Conservation (phyloP, 1,140 invertebrate genomes). For the Hyles euphorbiae region DNA sequence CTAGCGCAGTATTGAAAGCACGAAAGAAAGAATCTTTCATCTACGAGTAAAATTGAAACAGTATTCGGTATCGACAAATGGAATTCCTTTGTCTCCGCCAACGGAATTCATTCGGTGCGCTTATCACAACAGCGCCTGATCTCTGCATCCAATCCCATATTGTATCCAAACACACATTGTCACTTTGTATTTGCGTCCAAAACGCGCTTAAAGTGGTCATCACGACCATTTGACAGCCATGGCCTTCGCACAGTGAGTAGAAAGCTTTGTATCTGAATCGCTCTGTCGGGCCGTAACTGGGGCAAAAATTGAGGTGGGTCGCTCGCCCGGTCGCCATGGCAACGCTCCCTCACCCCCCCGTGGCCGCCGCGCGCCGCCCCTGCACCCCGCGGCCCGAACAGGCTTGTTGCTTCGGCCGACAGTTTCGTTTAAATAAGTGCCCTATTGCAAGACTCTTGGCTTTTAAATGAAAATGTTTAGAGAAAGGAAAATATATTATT, state of each 20-base stretch:
- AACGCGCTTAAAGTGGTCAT: background rate
- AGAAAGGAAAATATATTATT: too few species aligned
- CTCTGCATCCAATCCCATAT: too few species aligned
- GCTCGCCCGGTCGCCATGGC: constrained; percentile 31
- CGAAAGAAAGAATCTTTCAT: too few species aligned
- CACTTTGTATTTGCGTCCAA: background rate
- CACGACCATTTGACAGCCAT: constrained; percentile 9
- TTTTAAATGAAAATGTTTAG: too few species aligned
- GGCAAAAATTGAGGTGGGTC: constrained; percentile 28
- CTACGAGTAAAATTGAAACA: too few species aligned
- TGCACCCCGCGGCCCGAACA: constrained; percentile 3
- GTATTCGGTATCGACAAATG: too few species aligned
- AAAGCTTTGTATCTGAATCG: constrained; percentile 19
- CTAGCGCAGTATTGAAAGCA: too few species aligned
- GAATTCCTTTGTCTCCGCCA: too few species aligned
- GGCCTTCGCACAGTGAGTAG: constrained; percentile 12
- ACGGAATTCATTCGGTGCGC: too few species aligned
- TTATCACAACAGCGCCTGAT: too few species aligned
- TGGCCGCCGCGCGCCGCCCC: constrained; percentile 11
- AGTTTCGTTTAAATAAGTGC: constrained; percentile 8
- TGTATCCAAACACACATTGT: too few species aligned
- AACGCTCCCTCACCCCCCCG: constrained; percentile 27
- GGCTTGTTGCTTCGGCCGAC: constrained; percentile 27
- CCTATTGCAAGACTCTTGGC: too few species aligned
- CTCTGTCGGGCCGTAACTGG: constrained; percentile 22